Evolutionary conservation across 2,797 vertebrate species (phyloP).

Genomic region (Prionace glauca): DNA sequence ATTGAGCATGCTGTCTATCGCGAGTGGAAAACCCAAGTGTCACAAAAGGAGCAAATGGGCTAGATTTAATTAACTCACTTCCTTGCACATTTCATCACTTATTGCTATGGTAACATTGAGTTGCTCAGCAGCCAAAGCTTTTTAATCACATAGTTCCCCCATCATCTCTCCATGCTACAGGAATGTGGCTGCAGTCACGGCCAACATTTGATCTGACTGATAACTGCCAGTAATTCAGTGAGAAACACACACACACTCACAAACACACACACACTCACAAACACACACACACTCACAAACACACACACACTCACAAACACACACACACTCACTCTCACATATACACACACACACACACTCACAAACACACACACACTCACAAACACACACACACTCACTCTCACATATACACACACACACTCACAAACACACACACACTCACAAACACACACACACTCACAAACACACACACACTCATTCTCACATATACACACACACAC

Average conservation of each 20-base stretch:
- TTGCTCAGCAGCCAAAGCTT: conserved; percentile 64
- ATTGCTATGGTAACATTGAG: conserved; percentile 84
- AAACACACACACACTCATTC: conserved; percentile 41
- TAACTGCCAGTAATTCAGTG: conserved; percentile 52
- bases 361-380: too few species aligned
- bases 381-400: conserved; percentile 39
- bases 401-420: conserved; percentile 40
- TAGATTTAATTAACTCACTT: conserved; percentile 81
- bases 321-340: conserved; percentile 39
- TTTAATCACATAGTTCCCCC: conserved; percentile 67
- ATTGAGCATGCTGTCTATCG: conserved; percentile 65
- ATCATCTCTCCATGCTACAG: conserved; percentile 55
- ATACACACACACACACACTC: conserved; percentile 43
- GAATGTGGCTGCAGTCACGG: conserved; percentile 59
- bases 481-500: conserved; percentile 43
- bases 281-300: conserved; percentile 33
- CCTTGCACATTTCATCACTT: conserved; percentile 75
- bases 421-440: not conserved
- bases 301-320: conserved; percentile 37
- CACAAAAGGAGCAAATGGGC: conserved; percentile 72
- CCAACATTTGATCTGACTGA: conserved; percentile 54
- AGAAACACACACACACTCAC: conserved; percentile 42
- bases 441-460: conserved; percentile 43
- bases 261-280: conserved; percentile 42
- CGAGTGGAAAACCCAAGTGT: conserved; percentile 60